Evolutionary conservation across 2,113 vertebrate species (phyloP), one percentile per base, ranked within the genome.

Genomic region (Pica pica): DNA sequence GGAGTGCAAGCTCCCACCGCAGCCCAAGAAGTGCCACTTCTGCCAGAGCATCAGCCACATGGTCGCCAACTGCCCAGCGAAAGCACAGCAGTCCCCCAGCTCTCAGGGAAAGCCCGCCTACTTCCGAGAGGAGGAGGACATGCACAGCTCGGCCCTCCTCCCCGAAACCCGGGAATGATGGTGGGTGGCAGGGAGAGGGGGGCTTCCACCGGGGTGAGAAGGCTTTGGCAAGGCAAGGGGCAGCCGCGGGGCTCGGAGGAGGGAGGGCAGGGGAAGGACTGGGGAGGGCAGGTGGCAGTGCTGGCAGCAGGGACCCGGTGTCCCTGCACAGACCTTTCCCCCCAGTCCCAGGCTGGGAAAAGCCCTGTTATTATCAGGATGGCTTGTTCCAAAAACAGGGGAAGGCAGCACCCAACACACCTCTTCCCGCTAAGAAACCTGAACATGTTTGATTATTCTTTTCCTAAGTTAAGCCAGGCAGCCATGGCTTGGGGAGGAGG

Each of bases 1-100:
- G 98, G 99, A 99, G 97, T 99, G 99, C 98, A 99, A 98, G 97
- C 98, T 99, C 85, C 99, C 99, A 5, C 99, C 99, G 17, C 99
- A 99, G 98, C 99, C 99, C 97, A 99, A 99, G 99, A 99, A 99
- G 97, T 99, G 99, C 98, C 99, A 99, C 98, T 99, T 98, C 98
- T 99, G 99, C 98, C 99, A 99, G 98, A 99, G 99, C 98, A 99
- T 99, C 96, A 98, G 97, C 96, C 99, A 99, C 97, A 99, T 99
- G 99, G 99, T 99, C 70, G 99, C 99, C 85, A 99, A 99, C 82
- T 99, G 99, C 96, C 99, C 99, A 17, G 97, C 97, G 82, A 99
- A 99, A 98, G 97, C 97, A 61, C 98, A 98, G 97, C 98, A 99
- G 97, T 98, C 98, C 7, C 96, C 98, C 97, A 98, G 98, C 97